phyloP scores from a whole-genome alignment of 2,797 vertebrate species.

The Hipposideros larvatus region DNA sequence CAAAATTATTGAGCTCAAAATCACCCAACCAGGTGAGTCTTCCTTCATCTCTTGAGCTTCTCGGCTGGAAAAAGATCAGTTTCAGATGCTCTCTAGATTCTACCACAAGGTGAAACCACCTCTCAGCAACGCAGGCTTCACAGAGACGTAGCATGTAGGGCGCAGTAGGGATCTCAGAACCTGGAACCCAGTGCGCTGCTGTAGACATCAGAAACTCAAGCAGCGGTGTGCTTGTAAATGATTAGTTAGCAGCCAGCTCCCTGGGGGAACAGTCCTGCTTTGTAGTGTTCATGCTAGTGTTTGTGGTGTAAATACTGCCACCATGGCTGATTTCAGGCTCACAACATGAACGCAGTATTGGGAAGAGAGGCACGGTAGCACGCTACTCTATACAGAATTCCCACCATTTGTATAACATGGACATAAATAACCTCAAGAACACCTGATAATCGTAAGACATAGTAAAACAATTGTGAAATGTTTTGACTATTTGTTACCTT shows the following conservation, averaged over 20 bases:
- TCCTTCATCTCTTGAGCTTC: neutral
- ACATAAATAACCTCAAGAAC: neutral
- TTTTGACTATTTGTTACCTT: slow-evolving; percentile 1
- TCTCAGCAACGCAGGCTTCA: neutral
- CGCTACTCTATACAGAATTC: neutral
- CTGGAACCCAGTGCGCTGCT: neutral
- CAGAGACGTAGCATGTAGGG: neutral
- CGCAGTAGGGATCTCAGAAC: neutral
- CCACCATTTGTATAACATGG: accelerated
- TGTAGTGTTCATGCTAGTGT: neutral
- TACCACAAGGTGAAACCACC: neutral
- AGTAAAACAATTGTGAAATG: neutral
- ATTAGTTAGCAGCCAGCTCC: neutral
- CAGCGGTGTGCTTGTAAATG: neutral
- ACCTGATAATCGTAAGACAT: neutral
- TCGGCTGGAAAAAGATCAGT: neutral
- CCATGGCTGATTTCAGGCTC: neutral
- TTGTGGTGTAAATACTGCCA: neutral
- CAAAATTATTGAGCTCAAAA: slow-evolving; percentile 12
- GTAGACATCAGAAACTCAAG: neutral
- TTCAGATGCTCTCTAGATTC: neutral
- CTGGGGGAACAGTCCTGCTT: neutral
- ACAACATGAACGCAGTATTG: neutral
- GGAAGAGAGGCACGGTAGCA: neutral
- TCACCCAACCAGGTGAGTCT: neutral